Percentiles rank a stretch among this genome's conserved stretches.
These are phyloP conservation scores for Lutjanus erythropterus DNA, from an alignment of 2,113 vertebrate genomes.

Conservation along the genomic window DNA sequence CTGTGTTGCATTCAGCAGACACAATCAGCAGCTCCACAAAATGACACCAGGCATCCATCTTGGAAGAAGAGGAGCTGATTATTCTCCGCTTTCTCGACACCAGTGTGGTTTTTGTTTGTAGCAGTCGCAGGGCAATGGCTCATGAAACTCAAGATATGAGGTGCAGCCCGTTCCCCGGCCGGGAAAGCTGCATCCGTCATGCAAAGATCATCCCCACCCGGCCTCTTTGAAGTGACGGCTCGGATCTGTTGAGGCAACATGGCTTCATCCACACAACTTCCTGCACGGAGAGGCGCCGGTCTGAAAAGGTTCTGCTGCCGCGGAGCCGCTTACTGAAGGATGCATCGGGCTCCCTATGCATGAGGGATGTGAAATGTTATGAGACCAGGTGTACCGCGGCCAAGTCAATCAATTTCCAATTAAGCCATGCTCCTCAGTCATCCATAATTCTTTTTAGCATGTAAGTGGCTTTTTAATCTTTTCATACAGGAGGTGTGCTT, in stretches of 20 bases:
- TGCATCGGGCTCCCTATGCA: constrained; percentile 42
- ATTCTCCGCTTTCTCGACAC: neutral
- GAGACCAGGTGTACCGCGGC: constrained; percentile 71
- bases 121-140: constrained; percentile 36
- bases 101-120: constrained; percentile 22
- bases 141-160: constrained; percentile 50
- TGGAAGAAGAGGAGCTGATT: neutral
- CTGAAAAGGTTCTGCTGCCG: constrained; percentile 34
- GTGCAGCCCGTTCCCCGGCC: constrained; percentile 34
- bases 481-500: constrained; percentile 55
- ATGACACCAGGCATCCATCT: constrained; percentile 37
- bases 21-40: constrained; percentile 2
- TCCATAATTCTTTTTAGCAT: constrained; percentile 68
- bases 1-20: neutral
- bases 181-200: constrained; percentile 81
- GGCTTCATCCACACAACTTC: constrained; percentile 66
- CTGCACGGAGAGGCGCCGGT: constrained; percentile 24
- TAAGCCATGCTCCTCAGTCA: constrained; percentile 58
- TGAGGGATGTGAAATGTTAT: constrained; percentile 66
- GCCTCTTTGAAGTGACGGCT: constrained; percentile 81
- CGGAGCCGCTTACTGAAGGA: constrained; percentile 55
- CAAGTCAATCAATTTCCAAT: constrained; percentile 81
- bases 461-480: constrained; percentile 69
- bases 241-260: constrained; percentile 66
- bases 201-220: constrained; percentile 73